phyloP scores from a whole-genome alignment of 2,113 vertebrate species.

The Oncorhynchus gorbuscha region DNA sequence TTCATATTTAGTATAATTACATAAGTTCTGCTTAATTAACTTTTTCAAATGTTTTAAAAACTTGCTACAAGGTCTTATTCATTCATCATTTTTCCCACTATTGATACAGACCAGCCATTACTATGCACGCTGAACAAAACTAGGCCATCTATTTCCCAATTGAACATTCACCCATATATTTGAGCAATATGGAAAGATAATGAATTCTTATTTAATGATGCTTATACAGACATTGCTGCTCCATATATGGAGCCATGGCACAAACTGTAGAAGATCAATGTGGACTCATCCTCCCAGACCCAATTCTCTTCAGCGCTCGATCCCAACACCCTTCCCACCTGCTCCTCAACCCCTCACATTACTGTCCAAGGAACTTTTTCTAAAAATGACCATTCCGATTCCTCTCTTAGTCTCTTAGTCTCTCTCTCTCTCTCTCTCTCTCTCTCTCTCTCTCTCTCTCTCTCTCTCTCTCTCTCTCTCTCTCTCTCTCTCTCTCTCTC shows the following conservation, averaged over 20 bases:
- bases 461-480: constrained; percentile 16
- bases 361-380: constrained; percentile 21
- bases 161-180: constrained; percentile 56
- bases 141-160: constrained; percentile 65
- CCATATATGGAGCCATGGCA: constrained; percentile 55
- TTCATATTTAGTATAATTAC: too few species aligned
- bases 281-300: constrained; percentile 26
- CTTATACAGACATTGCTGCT: constrained; percentile 48
- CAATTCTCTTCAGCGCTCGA: background rate
- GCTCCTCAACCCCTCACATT: constrained; percentile 20
- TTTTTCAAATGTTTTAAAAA: constrained; percentile 50
- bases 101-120: constrained; percentile 59
- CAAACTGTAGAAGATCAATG: constrained; percentile 58
- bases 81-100: constrained; percentile 73
- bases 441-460: constrained; percentile 54
- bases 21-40: constrained; percentile 33
- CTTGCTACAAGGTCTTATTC: constrained; percentile 51
- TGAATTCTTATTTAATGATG: constrained; percentile 72
- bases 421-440: constrained; percentile 25
- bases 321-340: background rate
- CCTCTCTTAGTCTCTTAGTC: constrained; percentile 12
- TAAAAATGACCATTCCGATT: constrained; percentile 12
- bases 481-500: constrained; percentile 27
- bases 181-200: constrained; percentile 61
- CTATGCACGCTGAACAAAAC: constrained; percentile 53